Base-by-base conservation (phyloP, 2,888 invertebrate genomes). In the Lithophane semibrunnea region DNA sequence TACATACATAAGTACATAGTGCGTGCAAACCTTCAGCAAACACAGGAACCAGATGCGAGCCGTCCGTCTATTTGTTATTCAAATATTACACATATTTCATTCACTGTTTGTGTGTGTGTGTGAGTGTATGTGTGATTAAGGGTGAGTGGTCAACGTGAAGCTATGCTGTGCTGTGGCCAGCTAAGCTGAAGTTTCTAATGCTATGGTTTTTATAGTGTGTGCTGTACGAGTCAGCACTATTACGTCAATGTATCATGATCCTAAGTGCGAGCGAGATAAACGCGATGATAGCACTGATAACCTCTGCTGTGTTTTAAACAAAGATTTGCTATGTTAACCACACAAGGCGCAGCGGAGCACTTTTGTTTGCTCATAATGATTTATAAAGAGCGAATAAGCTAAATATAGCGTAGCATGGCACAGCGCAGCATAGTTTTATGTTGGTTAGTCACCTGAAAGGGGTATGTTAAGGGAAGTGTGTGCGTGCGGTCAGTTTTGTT, bases 21-120 rank as follows among this genome's bases (percentile, higher is more conserved):
- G 64, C 67, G 70, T 71, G 73, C 60, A 74, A 84, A 80, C 76
- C 76, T 84, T 71, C 21, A 29, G 61, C 79, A 77, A 82, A 82
- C 74, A 84, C 58, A 74, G 77, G 77, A 79, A 79, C 75, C 85
- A 85, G 79, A 82, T 76, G 85, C 68, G 73, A 67, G 75, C 76
- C 68, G 85, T 82, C 77, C 69, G 85, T 85, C 77, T 74, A 73
- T 79, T 77, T 83, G 85, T 75, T 85, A 73, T 82, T 80, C 80
- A 85, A 85, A 85, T 83, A 85, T 77, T 72, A 77, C 75, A 85
- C 85, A 83, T 79, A 85, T 82, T 74, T 79, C 85, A 82, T 74
- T 52, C 47, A 4, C 10, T 4, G 42, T 49, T 29, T 9, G 21
- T 64, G 67, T 64, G 67, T 64, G 67, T 64, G 49, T 68, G 42